Base-by-base conservation (phyloP, 2,113 vertebrate genomes). In the Amia ocellicauda region DNA sequence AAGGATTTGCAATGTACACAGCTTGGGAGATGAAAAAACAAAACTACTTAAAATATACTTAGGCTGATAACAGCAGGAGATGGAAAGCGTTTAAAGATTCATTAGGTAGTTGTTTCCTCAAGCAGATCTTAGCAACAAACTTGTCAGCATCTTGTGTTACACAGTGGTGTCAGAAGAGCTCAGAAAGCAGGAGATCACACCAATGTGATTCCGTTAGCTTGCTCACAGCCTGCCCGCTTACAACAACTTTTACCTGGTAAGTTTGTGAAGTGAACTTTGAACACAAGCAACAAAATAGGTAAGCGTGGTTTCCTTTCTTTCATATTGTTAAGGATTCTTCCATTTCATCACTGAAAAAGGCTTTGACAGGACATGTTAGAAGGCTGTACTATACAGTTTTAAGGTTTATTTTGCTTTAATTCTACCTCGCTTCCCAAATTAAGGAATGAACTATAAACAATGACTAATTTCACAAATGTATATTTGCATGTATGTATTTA, bases 111-210 rank as follows among this genome's bases (percentile, higher is more conserved):
- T 11, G 60, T 58, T 76, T 67, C 64, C 58, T 53, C 41, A 54
- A 54, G 62, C 24, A 58, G 58, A 61, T 20, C 51, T 29, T 7
- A 11, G 72, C 62, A 69, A 74, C 77, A 73, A 72, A 79, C 68
- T 76, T 71, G 72, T 71, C 50, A 17, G 58, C 60, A 20, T 67
- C 80, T 88, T 86, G 70, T 78, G 74, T 87, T 78, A 87, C 83
- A 76, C 45, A 13, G 66, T 69, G n/a, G 65, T 41, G 62, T 69
- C 64, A 74, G 67, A 62, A 54, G 19, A 22, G 8, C 13, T 16
- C 20, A 27, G 53, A 54, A 53, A 22, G 7, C 3, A 22, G 16
- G 17, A 50, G 47, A 22, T 36, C 31, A 50, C 47, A 50, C 8
- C 9, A 22, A 50, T 22, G 47, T 50, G 47, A 50, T 7, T 1